phyloP scores from a whole-genome alignment of 2,113 vertebrate genomes.

The Indicator maculatus region DNA sequence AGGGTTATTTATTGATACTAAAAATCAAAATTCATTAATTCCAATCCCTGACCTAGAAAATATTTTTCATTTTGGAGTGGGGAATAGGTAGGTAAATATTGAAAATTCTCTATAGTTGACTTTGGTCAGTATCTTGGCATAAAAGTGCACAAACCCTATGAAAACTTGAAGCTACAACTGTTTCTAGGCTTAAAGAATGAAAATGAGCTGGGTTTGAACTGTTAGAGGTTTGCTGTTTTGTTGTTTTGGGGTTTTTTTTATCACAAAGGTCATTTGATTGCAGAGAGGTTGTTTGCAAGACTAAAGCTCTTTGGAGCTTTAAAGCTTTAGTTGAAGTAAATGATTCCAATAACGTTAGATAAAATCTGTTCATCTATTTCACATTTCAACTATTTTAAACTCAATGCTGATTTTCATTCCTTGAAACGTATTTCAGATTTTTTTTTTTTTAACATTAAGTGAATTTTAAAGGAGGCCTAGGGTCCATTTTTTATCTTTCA shows the following conservation, averaged over 20 bases:
- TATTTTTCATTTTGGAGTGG: not conserved
- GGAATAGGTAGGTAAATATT: not conserved
- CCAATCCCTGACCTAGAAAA: not conserved
- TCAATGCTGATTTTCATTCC: slow-evolving; percentile 1
- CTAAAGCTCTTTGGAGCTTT: not conserved
- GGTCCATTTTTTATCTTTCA: slow-evolving; percentile 20
- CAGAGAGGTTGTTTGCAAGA: slow-evolving; percentile 33
- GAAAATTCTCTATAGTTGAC: not conserved
- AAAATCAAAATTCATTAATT: not conserved
- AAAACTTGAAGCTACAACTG: not conserved
- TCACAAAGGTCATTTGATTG: slow-evolving; percentile 24
- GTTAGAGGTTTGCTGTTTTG: not conserved
- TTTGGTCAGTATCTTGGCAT: not conserved
- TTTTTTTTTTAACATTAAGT: not conserved
- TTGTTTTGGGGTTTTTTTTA: not conserved
- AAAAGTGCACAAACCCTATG: not conserved
- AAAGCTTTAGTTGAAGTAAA: slow-evolving; percentile 23
- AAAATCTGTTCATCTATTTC: slow-evolving; percentile 43
- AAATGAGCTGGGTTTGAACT: slow-evolving; percentile 6
- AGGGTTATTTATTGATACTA: not conserved
- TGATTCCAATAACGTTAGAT: not conserved
- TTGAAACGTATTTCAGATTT: slow-evolving; percentile 17
- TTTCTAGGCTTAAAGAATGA: not conserved
- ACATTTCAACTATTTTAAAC: slow-evolving; percentile 29
- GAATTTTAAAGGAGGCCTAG: not conserved